phyloP scores from a whole-genome alignment of 2,113 vertebrate species.

The Podarcis raffonei region DNA sequence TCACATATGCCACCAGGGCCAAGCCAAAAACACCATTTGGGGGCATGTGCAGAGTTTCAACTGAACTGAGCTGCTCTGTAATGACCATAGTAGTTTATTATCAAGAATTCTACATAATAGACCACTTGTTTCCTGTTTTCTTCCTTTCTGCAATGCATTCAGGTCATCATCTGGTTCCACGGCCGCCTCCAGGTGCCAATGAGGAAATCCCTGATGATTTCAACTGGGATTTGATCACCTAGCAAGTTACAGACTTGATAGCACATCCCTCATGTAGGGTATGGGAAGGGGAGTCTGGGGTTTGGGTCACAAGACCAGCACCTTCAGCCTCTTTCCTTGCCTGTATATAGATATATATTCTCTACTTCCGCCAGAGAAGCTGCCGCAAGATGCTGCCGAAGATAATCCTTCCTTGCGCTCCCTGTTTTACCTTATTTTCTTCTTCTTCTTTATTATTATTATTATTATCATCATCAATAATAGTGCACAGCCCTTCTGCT shows the following conservation, averaged over 20 bases:
- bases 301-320: conserved; percentile 39
- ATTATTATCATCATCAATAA: conserved; percentile 67
- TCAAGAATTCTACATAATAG: neutral
- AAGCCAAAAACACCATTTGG: neutral
- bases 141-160: conserved; percentile 26
- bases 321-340: conserved; percentile 57
- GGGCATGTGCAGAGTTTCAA: too few species aligned
- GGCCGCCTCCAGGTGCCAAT: conserved; percentile 78
- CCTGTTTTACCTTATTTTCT: conserved; percentile 72
- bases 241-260: conserved; percentile 65
- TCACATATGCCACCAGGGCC: too few species aligned
- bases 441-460: conserved; percentile 75
- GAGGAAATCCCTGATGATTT: conserved; percentile 85
- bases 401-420: conserved; percentile 75
- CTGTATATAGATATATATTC: conserved; percentile 79
- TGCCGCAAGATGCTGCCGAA: conserved; percentile 81
- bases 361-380: conserved; percentile 80
- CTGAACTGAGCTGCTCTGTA: too few species aligned
- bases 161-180: conserved; percentile 80
- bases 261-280: conserved; percentile 61
- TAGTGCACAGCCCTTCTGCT: conserved; percentile 67
- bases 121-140: conserved; percentile 16
- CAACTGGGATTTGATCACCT: conserved; percentile 86
- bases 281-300: conserved; percentile 31
- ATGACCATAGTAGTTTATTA: neutral